Conservation (phyloP, 2,113 vertebrate species). For the Alosa alosa region DNA sequence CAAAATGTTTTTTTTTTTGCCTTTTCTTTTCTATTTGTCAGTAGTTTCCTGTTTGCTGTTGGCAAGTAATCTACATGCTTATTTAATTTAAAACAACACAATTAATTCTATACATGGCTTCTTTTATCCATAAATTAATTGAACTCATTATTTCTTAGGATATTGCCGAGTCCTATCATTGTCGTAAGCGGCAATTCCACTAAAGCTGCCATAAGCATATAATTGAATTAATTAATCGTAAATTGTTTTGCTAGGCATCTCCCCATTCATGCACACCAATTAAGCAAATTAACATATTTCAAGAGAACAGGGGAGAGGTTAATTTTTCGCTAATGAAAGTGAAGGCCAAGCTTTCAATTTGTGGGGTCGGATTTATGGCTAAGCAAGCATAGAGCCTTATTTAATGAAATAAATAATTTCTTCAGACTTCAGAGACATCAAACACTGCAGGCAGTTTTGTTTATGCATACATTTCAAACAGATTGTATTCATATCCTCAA, state of each 20-base stretch:
- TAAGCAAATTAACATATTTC: constrained; percentile 28
- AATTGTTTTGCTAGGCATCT: constrained; percentile 25
- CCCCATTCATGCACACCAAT: constrained; percentile 6
- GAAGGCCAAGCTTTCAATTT: background rate
- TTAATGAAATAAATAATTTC: no score
- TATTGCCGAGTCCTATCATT: constrained; percentile 16
- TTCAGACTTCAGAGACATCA: background rate
- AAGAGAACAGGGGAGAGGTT: background rate
- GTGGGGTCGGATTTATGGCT: background rate
- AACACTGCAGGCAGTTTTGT: background rate
- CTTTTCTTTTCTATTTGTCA: background rate
- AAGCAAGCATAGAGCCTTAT: background rate
- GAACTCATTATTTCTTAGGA: constrained; percentile 30
- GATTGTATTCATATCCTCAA: background rate
- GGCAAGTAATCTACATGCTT: constrained; percentile 29
- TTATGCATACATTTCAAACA: background rate
- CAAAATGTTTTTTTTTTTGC: background rate
- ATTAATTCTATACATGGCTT: constrained; percentile 33
- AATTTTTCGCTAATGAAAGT: background rate
- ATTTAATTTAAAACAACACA: constrained; percentile 26
- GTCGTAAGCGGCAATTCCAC: background rate
- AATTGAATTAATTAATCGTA: constrained; percentile 31
- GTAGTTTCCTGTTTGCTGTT: constrained; percentile 20
- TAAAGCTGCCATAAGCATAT: constrained; percentile 11
- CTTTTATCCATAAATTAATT: constrained; percentile 32